Base-by-base conservation (phyloP, 2,113 vertebrate species). In the Xyrauchen texanus region DNA sequence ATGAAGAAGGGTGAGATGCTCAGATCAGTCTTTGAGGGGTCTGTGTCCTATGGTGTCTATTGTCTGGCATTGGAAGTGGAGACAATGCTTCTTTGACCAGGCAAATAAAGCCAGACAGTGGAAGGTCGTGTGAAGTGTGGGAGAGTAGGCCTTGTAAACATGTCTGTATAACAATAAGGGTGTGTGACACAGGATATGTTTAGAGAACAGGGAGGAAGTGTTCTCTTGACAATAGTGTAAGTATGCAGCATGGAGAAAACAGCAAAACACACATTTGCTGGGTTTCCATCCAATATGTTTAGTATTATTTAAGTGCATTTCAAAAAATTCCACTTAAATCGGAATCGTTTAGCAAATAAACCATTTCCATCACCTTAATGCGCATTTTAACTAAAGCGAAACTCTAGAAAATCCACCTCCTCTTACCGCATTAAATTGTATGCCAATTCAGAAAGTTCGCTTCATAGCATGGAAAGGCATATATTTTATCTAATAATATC, bases 61-160 rank as follows among this genome's bases (percentile, higher is more conserved):
- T 80, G 47, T 77, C 46, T 55, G 65, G 6, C 6, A 34, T 8
- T 68, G 58, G 49, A 67, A 66, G 34, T 9, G 11, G 49, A 57
- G 68, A 60, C 68, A 78, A 64, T 70, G 6, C 3, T 64, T 21
- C 45, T 49, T 67, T 69, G 53, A 69, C 58, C 45, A 52, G 16
- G 21, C 61, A 68, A 76, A 46, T 45, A 52, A 60, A 69, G 12
- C 16, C 57, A 77, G 47, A 72, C 44, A 77, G 34, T 61, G 57
- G 55, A 82, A 78, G 80, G 80, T 72, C 75, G 11, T 66, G 42
- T 67, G 9, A 66, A 49, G 60, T 53, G 52, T 70, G 68, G 7
- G 13, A 57, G 7, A 81, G 45, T 71, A 12, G 69, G 63, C n/a
- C 67, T 53, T 66, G 45, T 68, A 57, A 76, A 71, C 61, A 52